Percentiles rank a stretch among this genome's conserved stretches.
phyloP scores from a whole-genome alignment of 2,113 vertebrate species.

The Colinus virginianus region DNA sequence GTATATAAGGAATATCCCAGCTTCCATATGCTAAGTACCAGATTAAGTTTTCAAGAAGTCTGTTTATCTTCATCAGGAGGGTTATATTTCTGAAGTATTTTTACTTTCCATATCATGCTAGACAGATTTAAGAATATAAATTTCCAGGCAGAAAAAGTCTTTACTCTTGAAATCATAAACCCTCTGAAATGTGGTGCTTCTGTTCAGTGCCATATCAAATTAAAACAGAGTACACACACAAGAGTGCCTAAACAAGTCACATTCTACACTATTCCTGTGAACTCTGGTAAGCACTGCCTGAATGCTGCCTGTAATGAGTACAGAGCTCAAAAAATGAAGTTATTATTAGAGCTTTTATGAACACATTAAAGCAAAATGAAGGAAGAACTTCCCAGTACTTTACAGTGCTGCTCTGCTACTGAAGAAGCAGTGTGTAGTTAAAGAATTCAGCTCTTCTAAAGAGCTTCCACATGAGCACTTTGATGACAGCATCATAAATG shows the following conservation, averaged over 20 bases:
- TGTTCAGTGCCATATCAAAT: background rate
- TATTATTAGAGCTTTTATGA: conserved; percentile 23
- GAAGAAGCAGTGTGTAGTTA: background rate
- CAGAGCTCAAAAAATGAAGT: background rate
- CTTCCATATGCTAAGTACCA: background rate
- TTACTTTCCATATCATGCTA: background rate
- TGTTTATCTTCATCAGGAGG: background rate
- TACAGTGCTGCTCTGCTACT: background rate
- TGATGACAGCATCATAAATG: conserved; percentile 5
- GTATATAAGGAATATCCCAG: background rate
- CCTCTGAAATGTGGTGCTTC: background rate
- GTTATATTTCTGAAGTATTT: background rate
- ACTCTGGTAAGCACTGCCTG: background rate
- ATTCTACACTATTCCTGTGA: background rate
- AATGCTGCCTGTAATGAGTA: background rate
- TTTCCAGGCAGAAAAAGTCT: background rate
- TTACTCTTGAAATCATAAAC: background rate
- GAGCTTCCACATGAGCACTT: background rate
- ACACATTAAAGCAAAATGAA: conserved; percentile 35
- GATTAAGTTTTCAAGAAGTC: background rate
- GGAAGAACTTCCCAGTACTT: conserved; percentile 25
- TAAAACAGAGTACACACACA: background rate
- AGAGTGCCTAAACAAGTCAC: background rate
- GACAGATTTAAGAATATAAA: background rate
- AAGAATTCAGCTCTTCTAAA: background rate